Evolutionary conservation across 2,888 invertebrate species (phyloP), one percentile per base, ranked within the genome.

Genomic region (Eupithecia abbreviata): DNA sequence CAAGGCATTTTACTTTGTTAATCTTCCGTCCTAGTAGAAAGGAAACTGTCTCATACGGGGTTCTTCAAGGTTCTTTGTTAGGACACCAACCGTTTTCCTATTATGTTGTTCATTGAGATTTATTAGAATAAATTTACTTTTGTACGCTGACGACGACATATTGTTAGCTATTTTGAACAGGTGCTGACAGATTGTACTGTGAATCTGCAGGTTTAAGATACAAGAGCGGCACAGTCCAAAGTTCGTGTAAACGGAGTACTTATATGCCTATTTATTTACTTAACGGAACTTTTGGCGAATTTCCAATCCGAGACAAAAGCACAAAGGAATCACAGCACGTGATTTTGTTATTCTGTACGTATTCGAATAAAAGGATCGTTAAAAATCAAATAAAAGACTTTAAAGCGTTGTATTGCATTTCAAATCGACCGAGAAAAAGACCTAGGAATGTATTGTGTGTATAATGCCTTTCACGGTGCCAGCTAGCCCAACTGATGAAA

Each of bases 241-340:
- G 45, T 68, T 42, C 66, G 42, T 68, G 0, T 45, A 45, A 68
- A n/a, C 67, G n/a, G 3, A n/a, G 45, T 43, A 67, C 7, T 0
- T 42, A 68, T 43, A 9, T n/a, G 9, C 9, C 15, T 70, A 74
- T 65, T 66, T 75, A 66, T 74, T 74, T 71, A 71, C 51, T n/a
- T 6, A n/a, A 71, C 73, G 18, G 18, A 49, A 47, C 18, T 47
- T 55, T 73, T 77, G 76, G 76, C 76, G 70, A 12, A 58, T 62
- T 77, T 77, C 73, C 76, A 77, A 73, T 47, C 12, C 12, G 67
- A 71, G 49, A 75, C 74, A 75, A 76, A 73, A 55, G 71, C 73
- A 78, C 69, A 78, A 78, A 76, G 78, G 71, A 75, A 72, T 58
- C 55, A 15, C 12, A 72, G 51, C 66, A 73, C 75, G 65, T 75